These are phyloP conservation scores for Lottia gigantea DNA, from an alignment of 2,888 invertebrate genomes.

Conservation along the genomic window DNA sequence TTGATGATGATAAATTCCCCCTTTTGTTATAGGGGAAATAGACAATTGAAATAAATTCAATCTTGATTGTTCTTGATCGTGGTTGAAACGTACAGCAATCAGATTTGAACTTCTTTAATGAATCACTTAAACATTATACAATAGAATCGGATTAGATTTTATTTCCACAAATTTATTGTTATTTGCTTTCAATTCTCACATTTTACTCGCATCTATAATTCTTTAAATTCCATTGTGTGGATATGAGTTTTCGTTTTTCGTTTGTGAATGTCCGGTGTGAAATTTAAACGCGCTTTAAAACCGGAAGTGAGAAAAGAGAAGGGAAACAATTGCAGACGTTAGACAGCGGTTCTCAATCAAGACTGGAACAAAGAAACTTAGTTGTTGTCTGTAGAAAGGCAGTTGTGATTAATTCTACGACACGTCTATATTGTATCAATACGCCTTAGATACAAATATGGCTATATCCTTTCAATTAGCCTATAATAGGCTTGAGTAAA, in stretches of 20 bases:
- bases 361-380: slow-evolving; percentile 12
- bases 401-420: slow-evolving; percentile 20
- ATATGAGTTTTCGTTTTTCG: slow-evolving; percentile 8
- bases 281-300: slow-evolving; percentile 2
- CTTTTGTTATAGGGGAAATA: too few relatives aligned
- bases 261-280: slow-evolving; percentile 8
- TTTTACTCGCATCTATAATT: slow-evolving; percentile 4
- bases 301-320: slow-evolving; percentile 1
- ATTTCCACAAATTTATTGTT: not conserved
- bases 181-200: not conserved
- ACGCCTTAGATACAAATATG: slow-evolving; percentile 25
- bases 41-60: too few relatives aligned
- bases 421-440: slow-evolving; percentile 23
- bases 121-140: slow-evolving; percentile 8
- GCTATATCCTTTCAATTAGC: slow-evolving; percentile 26
- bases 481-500: slow-evolving; percentile 22
- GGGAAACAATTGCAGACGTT: slow-evolving; percentile 4
- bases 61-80: too few relatives aligned
- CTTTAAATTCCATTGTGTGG: not conserved
- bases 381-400: not conserved
- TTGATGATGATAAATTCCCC: too few relatives aligned
- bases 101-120: not conserved
- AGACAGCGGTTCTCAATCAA: slow-evolving; percentile 8
- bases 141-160: not conserved
- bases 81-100: not conserved